phyloP scores from a whole-genome alignment of 2,113 vertebrate genomes.

The Platysteira castanea region DNA sequence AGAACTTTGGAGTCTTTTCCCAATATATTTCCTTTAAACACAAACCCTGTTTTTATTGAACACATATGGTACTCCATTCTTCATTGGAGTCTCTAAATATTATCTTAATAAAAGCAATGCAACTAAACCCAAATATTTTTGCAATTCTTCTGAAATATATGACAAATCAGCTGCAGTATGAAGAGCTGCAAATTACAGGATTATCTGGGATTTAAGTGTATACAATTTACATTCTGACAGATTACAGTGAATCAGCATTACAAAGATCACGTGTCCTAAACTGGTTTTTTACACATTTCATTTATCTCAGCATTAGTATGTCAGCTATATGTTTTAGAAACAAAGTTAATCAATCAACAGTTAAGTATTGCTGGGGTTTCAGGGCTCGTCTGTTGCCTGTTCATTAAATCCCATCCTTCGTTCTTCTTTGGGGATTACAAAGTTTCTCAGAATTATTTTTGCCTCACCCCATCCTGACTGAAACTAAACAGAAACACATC shows the following conservation, averaged over 20 bases:
- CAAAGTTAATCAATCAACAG: background rate
- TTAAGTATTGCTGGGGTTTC: background rate
- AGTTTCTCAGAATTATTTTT: background rate
- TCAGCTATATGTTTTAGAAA: background rate
- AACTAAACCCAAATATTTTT: background rate
- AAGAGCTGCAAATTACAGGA: background rate
- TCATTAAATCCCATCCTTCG: background rate
- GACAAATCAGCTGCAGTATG: background rate
- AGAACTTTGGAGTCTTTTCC: background rate
- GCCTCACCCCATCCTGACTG: background rate
- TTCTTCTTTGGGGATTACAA: background rate
- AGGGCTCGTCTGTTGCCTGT: background rate
- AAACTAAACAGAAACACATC: background rate
- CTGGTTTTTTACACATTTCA: background rate
- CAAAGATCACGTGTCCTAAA: background rate
- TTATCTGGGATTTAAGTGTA: background rate
- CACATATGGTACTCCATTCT: background rate
- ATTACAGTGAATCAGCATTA: background rate
- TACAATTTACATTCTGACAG: background rate
- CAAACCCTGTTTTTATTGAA: background rate
- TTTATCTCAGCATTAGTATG: background rate
- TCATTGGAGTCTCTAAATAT: background rate
- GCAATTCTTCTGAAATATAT: background rate
- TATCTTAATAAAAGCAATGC: background rate
- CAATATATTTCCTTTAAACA: background rate